Percentiles rank a stretch among this genome's conserved stretches.
Evolutionary conservation across 2,888 invertebrate genomes (phyloP).

Genomic region (Cosmia trapezina): DNA sequence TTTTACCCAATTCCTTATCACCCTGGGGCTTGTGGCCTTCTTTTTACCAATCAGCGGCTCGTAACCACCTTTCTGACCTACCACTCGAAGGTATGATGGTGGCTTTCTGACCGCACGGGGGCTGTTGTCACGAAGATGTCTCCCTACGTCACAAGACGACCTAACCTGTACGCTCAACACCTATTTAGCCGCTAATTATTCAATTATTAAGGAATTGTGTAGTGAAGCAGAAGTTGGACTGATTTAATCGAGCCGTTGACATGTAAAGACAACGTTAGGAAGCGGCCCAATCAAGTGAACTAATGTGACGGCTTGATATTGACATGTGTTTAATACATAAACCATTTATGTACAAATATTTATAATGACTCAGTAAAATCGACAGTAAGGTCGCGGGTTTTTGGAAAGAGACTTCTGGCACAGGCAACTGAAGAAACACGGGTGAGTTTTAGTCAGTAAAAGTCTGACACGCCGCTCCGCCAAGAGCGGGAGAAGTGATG

Average conservation of each 20-base stretch:
- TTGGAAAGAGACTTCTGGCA: too few species aligned
- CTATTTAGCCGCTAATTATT: slow-evolving; percentile 33
- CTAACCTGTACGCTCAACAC: neutral
- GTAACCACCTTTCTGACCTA: neutral
- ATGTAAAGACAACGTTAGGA: slow-evolving; percentile 59
- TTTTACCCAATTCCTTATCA: neutral
- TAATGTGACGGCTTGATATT: slow-evolving; percentile 45
- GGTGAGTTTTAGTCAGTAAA: too few species aligned
- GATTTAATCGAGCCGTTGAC: slow-evolving; percentile 62
- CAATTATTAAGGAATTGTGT: slow-evolving; percentile 46
- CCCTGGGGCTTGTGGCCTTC: too few species aligned
- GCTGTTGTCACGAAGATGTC: neutral
- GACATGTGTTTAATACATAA: neutral
- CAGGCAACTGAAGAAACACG: too few species aligned
- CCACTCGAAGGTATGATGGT: neutral
- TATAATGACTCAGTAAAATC: too few species aligned
- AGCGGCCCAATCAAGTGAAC: slow-evolving; percentile 47
- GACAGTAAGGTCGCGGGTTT: too few species aligned
- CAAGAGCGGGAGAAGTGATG: too few species aligned
- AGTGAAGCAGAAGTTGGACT: slow-evolving; percentile 51
- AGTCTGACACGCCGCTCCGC: too few species aligned
- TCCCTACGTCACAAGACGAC: neutral
- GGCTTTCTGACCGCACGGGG: neutral
- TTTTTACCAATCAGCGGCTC: neutral
- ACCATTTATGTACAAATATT: neutral